phyloP scores from a whole-genome alignment of 2,888 invertebrate genomes.

The Hoplodrina blanda region DNA sequence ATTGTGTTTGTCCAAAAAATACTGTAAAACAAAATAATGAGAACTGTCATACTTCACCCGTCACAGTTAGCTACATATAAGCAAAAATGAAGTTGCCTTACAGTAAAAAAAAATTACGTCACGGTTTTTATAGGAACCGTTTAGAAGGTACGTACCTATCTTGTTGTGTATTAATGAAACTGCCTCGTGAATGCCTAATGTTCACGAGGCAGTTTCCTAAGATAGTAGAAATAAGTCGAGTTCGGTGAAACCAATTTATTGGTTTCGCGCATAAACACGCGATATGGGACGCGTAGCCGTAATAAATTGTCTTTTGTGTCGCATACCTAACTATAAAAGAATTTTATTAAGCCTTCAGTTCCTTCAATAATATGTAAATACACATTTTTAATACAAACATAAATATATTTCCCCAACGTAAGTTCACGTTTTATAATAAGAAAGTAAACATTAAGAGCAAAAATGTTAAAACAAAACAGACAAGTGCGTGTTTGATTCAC shows the following conservation, averaged over 20 bases:
- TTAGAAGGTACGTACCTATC: conserved; percentile 34
- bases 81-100: conserved; percentile 28
- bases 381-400: not conserved
- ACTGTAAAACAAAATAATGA: conserved; percentile 4
- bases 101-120: not conserved
- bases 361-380: conserved; percentile 5
- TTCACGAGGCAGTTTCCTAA: too few relatives aligned
- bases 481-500: too few relatives aligned
- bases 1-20: conserved; percentile 5
- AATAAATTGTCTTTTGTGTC: conserved; percentile 30
- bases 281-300: not conserved
- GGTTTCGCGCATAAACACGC: conserved; percentile 12
- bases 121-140: conserved; percentile 18
- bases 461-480: conserved; percentile 7
- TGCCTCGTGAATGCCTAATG: conserved; percentile 55
- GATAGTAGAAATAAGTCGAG: conserved; percentile 28
- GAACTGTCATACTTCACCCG: conserved; percentile 9
- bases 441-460: not conserved
- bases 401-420: conserved; percentile 9
- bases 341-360: conserved; percentile 25
- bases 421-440: conserved; percentile 4
- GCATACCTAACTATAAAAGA: conserved; percentile 7
- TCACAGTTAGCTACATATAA: conserved; percentile 13
- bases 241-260: conserved; percentile 29
- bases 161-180: conserved; percentile 50